A percentile compares a stretch with the other conserved stretches of the same genome.
Conservation (phyloP, 1,140 invertebrate species). For the Lepidostoma basale region DNA sequence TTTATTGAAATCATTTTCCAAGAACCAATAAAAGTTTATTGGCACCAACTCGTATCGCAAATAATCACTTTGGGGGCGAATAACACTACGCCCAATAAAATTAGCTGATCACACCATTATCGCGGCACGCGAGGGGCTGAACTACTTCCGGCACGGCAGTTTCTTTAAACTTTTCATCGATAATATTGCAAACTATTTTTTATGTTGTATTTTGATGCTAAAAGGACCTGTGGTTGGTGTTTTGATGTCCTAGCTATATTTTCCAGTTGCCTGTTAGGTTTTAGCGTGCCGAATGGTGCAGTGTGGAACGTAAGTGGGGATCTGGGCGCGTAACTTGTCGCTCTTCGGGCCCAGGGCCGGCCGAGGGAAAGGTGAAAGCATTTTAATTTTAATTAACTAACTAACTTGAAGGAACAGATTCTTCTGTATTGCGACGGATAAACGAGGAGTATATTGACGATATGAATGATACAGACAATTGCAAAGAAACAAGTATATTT, state of each 20-base stretch:
- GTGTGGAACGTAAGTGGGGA: constrained; percentile 3
- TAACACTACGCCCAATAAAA: neutral
- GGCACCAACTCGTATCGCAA: neutral
- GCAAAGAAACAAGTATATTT: too few relatives aligned
- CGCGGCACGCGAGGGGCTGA: neutral
- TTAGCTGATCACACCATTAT: neutral
- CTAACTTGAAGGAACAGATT: too few relatives aligned
- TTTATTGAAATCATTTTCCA: too few relatives aligned
- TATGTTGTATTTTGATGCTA: neutral
- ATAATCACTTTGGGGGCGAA: neutral
- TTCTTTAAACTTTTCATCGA: neutral
- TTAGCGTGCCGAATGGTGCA: constrained; percentile 25
- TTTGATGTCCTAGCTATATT: neutral
- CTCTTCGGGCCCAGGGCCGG: constrained; percentile 13
- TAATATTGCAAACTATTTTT: neutral
- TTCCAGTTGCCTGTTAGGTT: neutral
- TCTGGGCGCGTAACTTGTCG: constrained; percentile 18
- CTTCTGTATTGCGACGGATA: too few relatives aligned
- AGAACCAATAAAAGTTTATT: neutral
- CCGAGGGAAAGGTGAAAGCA: too few relatives aligned
- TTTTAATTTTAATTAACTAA: too few relatives aligned
- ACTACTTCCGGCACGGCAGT: neutral
- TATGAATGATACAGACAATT: too few relatives aligned
- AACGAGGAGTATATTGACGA: too few relatives aligned
- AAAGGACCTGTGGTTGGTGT: neutral